Conservation (phyloP, 1,140 invertebrate genomes). For the Drosophila nasuta region DNA sequence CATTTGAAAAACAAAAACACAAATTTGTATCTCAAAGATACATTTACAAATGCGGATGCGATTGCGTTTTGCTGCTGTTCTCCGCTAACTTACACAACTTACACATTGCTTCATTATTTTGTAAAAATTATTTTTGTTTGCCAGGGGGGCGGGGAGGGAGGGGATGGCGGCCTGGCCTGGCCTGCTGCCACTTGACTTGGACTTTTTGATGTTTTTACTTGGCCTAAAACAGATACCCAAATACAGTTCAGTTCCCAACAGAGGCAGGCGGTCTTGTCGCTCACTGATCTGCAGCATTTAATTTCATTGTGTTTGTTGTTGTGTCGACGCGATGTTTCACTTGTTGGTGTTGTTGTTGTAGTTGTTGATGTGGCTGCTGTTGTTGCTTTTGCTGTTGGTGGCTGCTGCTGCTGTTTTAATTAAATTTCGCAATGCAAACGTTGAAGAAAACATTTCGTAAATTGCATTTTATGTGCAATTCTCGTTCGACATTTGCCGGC, state of each 20-base stretch:
- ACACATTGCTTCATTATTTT: constrained; percentile 77
- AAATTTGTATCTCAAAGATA: constrained; percentile 34
- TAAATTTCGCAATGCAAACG: constrained; percentile 80
- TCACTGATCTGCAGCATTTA: constrained; percentile 79
- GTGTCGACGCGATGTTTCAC: constrained; percentile 9
- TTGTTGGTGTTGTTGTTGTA: neutral
- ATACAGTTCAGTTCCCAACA: constrained; percentile 39
- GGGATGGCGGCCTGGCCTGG: constrained; percentile 25
- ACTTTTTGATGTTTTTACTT: constrained; percentile 82
- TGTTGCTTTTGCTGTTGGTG: constrained; percentile 23
- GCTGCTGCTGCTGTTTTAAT: constrained; percentile 69
- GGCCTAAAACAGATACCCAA: constrained; percentile 54
- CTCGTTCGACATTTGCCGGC: constrained; percentile 73
- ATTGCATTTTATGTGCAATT: constrained; percentile 80
- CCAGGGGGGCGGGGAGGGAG: too few species aligned
- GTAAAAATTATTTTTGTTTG: constrained; percentile 27
- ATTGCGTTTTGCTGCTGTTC: constrained; percentile 1
- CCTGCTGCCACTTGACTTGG: constrained; percentile 73
- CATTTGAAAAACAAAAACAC: neutral
- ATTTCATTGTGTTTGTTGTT: constrained; percentile 72
- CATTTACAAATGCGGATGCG: constrained; percentile 4
- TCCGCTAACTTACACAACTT: constrained; percentile 51
- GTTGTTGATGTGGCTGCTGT: constrained; percentile 43
- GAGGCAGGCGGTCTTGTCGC: constrained; percentile 73
- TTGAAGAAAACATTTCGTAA: constrained; percentile 82